Evolutionary conservation across 2,888 invertebrate species (phyloP).

Genomic region (Tenthredo distinguenda): DNA sequence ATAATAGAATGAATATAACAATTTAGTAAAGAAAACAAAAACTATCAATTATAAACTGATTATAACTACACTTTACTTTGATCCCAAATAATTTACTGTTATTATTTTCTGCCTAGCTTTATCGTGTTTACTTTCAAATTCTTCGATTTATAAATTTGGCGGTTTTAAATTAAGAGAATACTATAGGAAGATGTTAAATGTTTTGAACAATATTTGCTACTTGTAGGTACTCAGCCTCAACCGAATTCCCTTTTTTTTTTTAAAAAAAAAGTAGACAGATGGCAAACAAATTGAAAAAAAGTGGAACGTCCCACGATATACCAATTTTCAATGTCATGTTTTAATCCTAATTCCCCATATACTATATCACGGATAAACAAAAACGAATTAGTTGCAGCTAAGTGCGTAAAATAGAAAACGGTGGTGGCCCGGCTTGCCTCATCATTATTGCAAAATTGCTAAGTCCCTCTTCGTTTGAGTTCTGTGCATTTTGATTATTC

Average conservation of each 20-base stretch:
- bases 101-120: background rate
- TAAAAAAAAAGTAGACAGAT: background rate
- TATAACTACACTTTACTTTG: constrained; percentile 30
- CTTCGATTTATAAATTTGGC: background rate
- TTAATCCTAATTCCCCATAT: constrained; percentile 49
- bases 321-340: constrained; percentile 54
- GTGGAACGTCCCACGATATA: background rate
- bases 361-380: constrained; percentile 47
- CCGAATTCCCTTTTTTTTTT: background rate
- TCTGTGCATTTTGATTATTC: constrained; percentile 75
- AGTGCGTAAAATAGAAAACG: constrained; percentile 74
- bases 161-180: background rate
- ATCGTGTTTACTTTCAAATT: constrained; percentile 6
- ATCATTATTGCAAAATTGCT: constrained; percentile 74
- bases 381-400: constrained; percentile 59
- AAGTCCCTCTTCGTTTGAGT: constrained; percentile 68
- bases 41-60: background rate
- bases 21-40: background rate
- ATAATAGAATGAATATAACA: background rate
- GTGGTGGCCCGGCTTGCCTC: constrained; percentile 74
- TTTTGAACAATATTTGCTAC: constrained; percentile 25
- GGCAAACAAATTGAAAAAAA: background rate
- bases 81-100: constrained; percentile 26
- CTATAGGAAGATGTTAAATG: background rate
- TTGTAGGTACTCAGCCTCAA: background rate